Conservation (phyloP, 2,888 invertebrate genomes). For the Eristalinus aeneus region DNA sequence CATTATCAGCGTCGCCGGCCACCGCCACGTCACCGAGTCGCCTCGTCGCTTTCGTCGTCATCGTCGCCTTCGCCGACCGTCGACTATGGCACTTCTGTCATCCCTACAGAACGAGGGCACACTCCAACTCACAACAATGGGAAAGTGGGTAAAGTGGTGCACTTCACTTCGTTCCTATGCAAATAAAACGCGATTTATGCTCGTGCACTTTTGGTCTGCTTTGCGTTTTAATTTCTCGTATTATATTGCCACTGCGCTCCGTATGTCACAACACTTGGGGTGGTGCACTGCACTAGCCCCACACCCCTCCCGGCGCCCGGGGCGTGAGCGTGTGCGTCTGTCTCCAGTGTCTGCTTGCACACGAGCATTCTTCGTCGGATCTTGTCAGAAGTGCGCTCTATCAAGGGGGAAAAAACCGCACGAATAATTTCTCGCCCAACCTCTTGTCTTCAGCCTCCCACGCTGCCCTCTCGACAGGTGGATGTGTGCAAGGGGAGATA, state of each 20-base stretch:
- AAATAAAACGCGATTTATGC: conserved; percentile 68
- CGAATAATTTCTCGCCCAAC: conserved; percentile 33
- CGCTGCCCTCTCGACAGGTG: not conserved
- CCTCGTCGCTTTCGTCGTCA: not conserved
- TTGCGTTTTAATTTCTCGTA: conserved; percentile 61
- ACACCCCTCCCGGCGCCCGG: not conserved
- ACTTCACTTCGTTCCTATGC: conserved; percentile 65
- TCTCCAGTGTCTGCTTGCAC: conserved; percentile 7
- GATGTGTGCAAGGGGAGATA: conserved; percentile 10
- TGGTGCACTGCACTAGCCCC: not conserved
- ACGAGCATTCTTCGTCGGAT: conserved; percentile 4
- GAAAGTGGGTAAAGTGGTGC: conserved; percentile 68
- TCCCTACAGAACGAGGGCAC: conserved; percentile 56
- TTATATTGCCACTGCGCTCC: conserved; percentile 49
- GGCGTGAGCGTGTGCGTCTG: not conserved
- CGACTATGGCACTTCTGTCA: not conserved
- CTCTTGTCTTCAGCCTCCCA: not conserved
- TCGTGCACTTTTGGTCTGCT: conserved; percentile 67
- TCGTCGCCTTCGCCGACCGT: not conserved
- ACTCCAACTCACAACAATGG: conserved; percentile 53
- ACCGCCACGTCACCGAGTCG: too few species aligned
- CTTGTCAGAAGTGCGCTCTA: conserved; percentile 20
- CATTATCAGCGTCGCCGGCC: too few species aligned
- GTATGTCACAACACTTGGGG: conserved; percentile 2
- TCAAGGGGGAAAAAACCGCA: conserved; percentile 27